Percentiles rank a stretch among this genome's conserved stretches.
phyloP scores from a whole-genome alignment of 2,888 invertebrate species.

The Polydrusus pterygomalis region DNA sequence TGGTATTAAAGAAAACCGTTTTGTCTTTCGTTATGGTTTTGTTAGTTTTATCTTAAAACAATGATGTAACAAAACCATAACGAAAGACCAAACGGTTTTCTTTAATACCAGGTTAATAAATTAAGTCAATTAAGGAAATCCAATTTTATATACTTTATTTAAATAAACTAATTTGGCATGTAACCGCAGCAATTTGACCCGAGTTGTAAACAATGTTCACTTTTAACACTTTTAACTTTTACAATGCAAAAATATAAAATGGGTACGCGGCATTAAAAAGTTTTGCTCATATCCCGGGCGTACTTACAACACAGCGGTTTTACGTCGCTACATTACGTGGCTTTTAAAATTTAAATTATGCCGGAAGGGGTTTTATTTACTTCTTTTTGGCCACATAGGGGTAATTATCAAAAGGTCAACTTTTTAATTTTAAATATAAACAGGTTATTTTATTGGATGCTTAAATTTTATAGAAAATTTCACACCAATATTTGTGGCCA shows the following conservation, averaged over 20 bases:
- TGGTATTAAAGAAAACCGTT: too few species aligned
- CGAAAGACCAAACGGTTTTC: too few species aligned
- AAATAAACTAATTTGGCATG: background rate
- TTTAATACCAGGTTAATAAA: too few species aligned
- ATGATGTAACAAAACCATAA: too few species aligned
- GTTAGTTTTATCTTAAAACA: too few species aligned
- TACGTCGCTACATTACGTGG: background rate
- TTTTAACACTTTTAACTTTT: slow-evolving; percentile 5
- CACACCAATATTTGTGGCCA: too few species aligned
- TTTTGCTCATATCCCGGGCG: background rate
- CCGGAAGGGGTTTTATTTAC: background rate
- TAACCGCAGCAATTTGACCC: background rate
- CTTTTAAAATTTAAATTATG: background rate
- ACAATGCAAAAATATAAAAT: slow-evolving; percentile 16
- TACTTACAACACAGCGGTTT: slow-evolving; percentile 8
- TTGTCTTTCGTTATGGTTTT: too few species aligned
- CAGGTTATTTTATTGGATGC: too few species aligned
- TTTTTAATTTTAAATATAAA: too few species aligned
- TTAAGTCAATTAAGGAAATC: background rate
- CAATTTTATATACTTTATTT: background rate
- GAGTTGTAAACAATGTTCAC: background rate
- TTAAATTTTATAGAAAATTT: too few species aligned
- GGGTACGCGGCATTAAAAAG: slow-evolving; percentile 4
- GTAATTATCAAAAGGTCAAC: too few species aligned
- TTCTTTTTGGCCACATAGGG: background rate